phyloP scores from a whole-genome alignment of 2,113 vertebrate genomes.

The Isichthys henryi region DNA sequence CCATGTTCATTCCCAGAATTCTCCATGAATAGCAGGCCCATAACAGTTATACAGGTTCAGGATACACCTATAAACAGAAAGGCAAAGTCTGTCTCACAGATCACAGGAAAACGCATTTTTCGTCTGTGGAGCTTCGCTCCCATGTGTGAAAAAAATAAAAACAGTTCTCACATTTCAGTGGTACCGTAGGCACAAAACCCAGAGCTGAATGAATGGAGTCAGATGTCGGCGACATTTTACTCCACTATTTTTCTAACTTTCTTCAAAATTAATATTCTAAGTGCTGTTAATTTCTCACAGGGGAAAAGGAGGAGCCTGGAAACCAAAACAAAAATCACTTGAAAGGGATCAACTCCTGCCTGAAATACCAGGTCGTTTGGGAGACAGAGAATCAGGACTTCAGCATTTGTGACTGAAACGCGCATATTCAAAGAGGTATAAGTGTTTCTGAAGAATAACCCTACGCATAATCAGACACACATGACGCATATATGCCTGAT shows the following conservation, averaged over 20 bases:
- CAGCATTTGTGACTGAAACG: slow-evolving; percentile 13
- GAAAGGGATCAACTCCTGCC: slow-evolving; percentile 48
- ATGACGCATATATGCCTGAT: neutral
- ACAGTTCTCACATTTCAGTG: neutral
- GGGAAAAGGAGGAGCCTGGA: slow-evolving; percentile 33
- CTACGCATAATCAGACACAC: neutral
- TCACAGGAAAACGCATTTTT: neutral
- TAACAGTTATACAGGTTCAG: neutral
- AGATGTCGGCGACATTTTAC: neutral
- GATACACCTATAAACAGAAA: neutral
- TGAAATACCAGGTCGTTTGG: slow-evolving; percentile 35
- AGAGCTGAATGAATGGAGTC: neutral
- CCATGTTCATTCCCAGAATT: neutral
- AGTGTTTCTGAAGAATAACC: neutral
- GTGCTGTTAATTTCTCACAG: slow-evolving; percentile 66
- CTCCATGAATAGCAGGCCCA: neutral
- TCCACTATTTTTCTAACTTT: neutral
- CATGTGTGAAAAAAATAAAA: neutral
- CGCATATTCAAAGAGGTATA: neutral
- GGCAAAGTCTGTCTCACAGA: neutral
- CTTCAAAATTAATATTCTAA: slow-evolving; percentile 48
- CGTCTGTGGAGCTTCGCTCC: neutral
- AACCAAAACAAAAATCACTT: slow-evolving; percentile 56
- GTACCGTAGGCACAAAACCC: neutral
- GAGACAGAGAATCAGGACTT: neutral